phyloP scores from a whole-genome alignment of 1,140 invertebrate species.

The Eupristina koningsbergeri region DNA sequence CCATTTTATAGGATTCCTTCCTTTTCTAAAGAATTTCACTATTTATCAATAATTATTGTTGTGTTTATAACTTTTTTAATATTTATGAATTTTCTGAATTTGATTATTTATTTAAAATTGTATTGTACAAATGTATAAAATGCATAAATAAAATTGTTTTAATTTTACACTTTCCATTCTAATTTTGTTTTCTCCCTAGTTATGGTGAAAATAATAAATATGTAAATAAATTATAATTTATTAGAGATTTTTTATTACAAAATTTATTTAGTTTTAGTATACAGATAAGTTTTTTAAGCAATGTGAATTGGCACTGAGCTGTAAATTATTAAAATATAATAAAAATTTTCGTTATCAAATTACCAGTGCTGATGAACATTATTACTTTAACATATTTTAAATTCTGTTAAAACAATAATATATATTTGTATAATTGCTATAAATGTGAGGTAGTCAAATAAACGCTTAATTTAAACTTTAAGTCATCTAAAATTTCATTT shows the following conservation, averaged over 20 bases:
- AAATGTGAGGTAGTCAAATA: slow-evolving; percentile 3
- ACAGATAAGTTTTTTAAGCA: slow-evolving; percentile 30
- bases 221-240: not conserved
- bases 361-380: slow-evolving; percentile 24
- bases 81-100: slow-evolving; percentile 48
- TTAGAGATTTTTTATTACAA: slow-evolving; percentile 16
- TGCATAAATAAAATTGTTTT: slow-evolving; percentile 51
- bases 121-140: slow-evolving; percentile 48
- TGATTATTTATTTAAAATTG: slow-evolving; percentile 45
- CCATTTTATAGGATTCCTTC: slow-evolving; percentile 45
- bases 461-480: not conserved
- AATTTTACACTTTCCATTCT: slow-evolving; percentile 31
- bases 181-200: not conserved
- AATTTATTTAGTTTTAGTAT: slow-evolving; percentile 41
- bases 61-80: slow-evolving; percentile 49
- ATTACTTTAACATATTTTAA: slow-evolving; percentile 11
- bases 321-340: slow-evolving; percentile 22
- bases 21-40: slow-evolving; percentile 41
- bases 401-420: slow-evolving; percentile 29
- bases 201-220: not conserved
- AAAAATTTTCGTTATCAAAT: slow-evolving; percentile 6
- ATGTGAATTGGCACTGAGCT: slow-evolving; percentile 19
- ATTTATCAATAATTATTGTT: slow-evolving; percentile 48
- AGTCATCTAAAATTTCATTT: slow-evolving; percentile 10
- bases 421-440: not conserved